Conservation (phyloP, 2,113 vertebrate genomes). For the Otis tarda region DNA sequence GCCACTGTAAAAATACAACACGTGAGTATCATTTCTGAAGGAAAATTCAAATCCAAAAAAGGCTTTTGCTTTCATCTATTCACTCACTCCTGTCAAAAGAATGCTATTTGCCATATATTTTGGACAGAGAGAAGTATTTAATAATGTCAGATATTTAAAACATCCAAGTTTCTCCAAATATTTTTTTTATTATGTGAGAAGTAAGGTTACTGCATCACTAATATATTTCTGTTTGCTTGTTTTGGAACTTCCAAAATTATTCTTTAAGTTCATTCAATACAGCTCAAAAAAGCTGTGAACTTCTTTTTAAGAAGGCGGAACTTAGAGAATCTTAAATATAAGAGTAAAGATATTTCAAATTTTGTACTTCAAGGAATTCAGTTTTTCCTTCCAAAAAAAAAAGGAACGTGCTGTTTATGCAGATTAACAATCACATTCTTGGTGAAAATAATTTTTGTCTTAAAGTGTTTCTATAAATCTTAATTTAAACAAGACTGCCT, state of each 20-base stretch:
- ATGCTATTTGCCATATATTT: neutral
- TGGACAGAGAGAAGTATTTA: neutral
- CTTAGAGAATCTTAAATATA: neutral
- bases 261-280: neutral
- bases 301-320: neutral
- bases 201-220: neutral
- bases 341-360: neutral
- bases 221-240: neutral
- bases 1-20: conserved; percentile 78
- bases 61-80: neutral
- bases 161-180: neutral
- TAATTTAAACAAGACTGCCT: neutral
- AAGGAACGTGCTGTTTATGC: neutral
- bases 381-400: neutral
- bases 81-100: neutral
- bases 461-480: neutral
- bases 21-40: neutral
- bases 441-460: neutral
- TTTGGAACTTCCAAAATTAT: neutral
- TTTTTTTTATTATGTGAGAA: neutral
- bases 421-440: neutral
- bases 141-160: neutral
- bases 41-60: neutral
- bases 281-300: neutral
- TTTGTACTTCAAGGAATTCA: neutral